phyloP scores from a whole-genome alignment of 64 coral and sea anemone genomes.

The Pachyseris speciosa region DNA sequence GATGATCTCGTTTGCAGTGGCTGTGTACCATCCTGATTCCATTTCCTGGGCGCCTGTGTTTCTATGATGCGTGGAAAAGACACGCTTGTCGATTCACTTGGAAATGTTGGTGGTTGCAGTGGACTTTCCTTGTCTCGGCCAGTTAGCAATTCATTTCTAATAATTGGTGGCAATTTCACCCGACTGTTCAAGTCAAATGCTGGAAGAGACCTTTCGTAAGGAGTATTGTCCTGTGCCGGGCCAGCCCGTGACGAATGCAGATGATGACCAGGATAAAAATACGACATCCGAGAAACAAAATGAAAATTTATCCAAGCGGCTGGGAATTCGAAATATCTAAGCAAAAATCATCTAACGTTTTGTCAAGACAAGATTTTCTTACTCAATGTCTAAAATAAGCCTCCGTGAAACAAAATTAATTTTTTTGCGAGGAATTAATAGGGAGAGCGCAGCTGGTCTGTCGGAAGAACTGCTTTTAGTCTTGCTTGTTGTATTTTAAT shows the following conservation, averaged over 20 bases:
- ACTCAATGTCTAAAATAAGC: background rate
- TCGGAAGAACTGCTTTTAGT: background rate
- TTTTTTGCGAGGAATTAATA: background rate
- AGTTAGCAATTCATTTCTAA: slow-evolving; percentile 31
- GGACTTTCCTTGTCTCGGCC: background rate
- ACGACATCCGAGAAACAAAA: background rate
- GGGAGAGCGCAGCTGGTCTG: background rate
- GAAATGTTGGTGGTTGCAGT: background rate
- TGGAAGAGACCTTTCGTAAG: background rate
- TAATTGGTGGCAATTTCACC: slow-evolving; percentile 79
- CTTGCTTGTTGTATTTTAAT: slow-evolving; percentile 5
- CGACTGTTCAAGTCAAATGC: slow-evolving; percentile 51
- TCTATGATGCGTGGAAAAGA: slow-evolving; percentile 20
- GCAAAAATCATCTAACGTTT: background rate
- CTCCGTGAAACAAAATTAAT: background rate
- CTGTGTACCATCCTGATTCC: slow-evolving; percentile 5
- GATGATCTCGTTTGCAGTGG: no score
- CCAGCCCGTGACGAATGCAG: background rate
- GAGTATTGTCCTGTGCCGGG: background rate
- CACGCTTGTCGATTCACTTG: background rate
- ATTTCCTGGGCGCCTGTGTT: background rate
- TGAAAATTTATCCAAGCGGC: background rate
- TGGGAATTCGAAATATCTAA: background rate
- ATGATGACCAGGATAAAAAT: background rate
- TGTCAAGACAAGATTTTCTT: background rate